Evolutionary conservation across 2,797 vertebrate genomes (phyloP), one percentile per base, ranked within the genome.

Genomic region (Rhinatrema bivittatum): DNA sequence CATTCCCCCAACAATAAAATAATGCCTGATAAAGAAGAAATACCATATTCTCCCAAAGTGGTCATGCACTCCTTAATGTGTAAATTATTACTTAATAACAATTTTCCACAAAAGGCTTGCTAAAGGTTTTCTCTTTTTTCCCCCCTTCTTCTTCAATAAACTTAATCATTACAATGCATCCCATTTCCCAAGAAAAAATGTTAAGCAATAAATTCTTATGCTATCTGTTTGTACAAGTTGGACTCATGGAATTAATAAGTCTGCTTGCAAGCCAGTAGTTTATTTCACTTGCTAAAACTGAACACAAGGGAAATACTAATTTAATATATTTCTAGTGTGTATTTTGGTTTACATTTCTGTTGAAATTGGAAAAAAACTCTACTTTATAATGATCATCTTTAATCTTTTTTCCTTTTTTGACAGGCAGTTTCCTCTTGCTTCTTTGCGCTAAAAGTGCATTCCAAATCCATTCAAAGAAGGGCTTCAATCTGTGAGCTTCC

Each of bases 151-250:
- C 52, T 57, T 28, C 26, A 55, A 35, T 41, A 62, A 55, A 49
- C 29, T 48, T 57, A 62, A 62, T 47, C 42, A 62, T 60, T 50
- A 46, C 52, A 74, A 60, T 27, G 42, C 53, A 50, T 71, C 55
- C 58, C 60, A 61, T 47, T 49, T 69, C 62, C 55, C 44, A 32
- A 59, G 54, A 45, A 45, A 62, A 58, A 59, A n/a, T 34, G 63
- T 39, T 34, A 46, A 31, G 60, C 44, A 69, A 61, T 65, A 68
- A 62, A 65, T 72, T 60, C 34, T 68, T 49, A 19, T 20, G 38
- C 39, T 50, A 50, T 43, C 39, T 59, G 60, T 44, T 70, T 46
- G 39, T 56, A 53, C 61, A 72, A 60, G 60, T 46, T 35, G 54
- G 42, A 31, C 23, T 41, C 19, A 31, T 36, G 40, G 37, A 60